Conservation (phyloP, 2,113 vertebrate species). For the Ctenomys sociabilis region DNA sequence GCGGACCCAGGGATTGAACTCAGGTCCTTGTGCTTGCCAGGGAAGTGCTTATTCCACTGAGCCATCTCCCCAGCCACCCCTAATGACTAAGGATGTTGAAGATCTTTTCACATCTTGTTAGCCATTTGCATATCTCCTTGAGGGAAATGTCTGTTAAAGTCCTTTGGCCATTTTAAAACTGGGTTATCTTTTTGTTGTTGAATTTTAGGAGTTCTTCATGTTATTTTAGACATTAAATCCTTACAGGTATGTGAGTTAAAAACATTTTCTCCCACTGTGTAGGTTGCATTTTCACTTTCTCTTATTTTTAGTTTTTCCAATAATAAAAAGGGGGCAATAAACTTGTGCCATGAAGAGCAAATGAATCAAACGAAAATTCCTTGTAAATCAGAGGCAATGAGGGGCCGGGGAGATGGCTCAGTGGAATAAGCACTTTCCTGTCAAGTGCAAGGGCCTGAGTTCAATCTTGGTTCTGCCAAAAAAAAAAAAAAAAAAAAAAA, state of each 20-base stretch:
- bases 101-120: slow-evolving; percentile 3
- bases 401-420: too few relatives aligned
- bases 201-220: slow-evolving; percentile 18
- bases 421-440: too few relatives aligned
- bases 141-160: slow-evolving; percentile 32
- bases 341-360: neutral
- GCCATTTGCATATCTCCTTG: neutral
- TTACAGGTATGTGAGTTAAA: slow-evolving; percentile 27
- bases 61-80: too few relatives aligned
- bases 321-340: neutral
- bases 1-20: too few relatives aligned
- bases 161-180: slow-evolving; percentile 16
- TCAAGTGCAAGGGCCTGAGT: too few relatives aligned
- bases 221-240: slow-evolving; percentile 51
- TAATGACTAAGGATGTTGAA: slow-evolving; percentile 20
- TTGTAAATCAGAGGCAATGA: neutral
- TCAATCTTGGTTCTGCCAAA: too few relatives aligned
- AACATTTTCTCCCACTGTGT: slow-evolving; percentile 17
- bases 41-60: too few relatives aligned
- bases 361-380: neutral
- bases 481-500: too few relatives aligned
- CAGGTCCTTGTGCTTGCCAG: too few relatives aligned
- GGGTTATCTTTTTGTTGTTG: neutral
- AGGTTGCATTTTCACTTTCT: slow-evolving; percentile 43
- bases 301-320: slow-evolving; percentile 58